These are phyloP conservation scores for Zaprionus davidi DNA, from an alignment of 1,140 invertebrate species.

Conservation along the genomic window DNA sequence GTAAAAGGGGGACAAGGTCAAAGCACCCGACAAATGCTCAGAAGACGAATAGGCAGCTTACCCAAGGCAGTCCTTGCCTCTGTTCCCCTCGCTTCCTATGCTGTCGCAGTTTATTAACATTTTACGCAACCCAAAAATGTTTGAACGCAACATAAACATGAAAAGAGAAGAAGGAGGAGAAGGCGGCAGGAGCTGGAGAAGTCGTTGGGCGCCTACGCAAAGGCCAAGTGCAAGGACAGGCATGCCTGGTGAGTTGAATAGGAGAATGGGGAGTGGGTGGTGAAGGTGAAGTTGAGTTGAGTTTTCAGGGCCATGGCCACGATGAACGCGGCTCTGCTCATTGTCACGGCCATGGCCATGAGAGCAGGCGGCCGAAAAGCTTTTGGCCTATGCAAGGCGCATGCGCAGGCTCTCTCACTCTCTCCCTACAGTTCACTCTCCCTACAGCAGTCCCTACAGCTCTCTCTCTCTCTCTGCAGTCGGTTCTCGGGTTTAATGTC, in stretches of 20 bases:
- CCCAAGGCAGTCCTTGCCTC: background rate
- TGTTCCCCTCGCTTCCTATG: conserved; percentile 2
- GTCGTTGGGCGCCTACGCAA: conserved; percentile 62
- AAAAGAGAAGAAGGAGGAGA: conserved; percentile 30
- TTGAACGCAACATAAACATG: conserved; percentile 46
- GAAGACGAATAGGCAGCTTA: conserved; percentile 43
- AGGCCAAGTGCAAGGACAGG: conserved; percentile 78
- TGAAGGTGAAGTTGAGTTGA: background rate
- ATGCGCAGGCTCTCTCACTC: conserved; percentile 31
- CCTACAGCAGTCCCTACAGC: background rate
- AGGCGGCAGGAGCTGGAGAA: background rate
- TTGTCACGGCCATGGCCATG: conserved; percentile 78
- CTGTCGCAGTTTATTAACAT: conserved; percentile 76
- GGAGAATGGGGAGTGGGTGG: background rate
- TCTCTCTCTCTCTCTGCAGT: conserved; percentile 5
- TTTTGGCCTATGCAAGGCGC: conserved; percentile 46
- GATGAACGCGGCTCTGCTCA: conserved; percentile 4
- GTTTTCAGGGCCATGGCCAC: conserved; percentile 72
- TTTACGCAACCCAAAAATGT: conserved; percentile 56
- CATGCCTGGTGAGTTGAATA: conserved; percentile 7
- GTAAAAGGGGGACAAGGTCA: conserved; percentile 68
- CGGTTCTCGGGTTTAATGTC: conserved; percentile 74
- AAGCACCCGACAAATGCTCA: conserved; percentile 70
- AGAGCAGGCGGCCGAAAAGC: conserved; percentile 69
- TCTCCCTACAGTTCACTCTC: background rate